A percentile compares a stretch with the other conserved stretches of the same genome.
These are phyloP conservation scores for Schizothorax lantsangensis DNA, from an alignment of 2,797 vertebrate genomes.

Conservation along the genomic window DNA sequence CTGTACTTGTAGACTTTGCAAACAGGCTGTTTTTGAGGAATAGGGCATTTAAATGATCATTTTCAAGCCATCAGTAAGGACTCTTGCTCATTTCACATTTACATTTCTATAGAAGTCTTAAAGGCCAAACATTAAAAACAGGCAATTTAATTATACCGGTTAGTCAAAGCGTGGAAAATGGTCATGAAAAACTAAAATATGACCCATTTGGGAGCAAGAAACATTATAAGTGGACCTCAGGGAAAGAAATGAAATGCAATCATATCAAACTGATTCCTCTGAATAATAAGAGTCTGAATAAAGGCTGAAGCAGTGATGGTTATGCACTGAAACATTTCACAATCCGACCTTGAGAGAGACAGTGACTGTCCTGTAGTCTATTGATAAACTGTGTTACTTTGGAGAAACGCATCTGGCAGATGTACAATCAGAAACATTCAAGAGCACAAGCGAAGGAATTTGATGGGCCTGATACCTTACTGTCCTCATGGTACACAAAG, in stretches of 20 bases:
- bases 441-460: not conserved
- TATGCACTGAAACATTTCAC: not conserved
- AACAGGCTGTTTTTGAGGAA: not conserved
- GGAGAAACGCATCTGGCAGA: not conserved
- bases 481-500: conserved; percentile 95
- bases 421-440: not conserved
- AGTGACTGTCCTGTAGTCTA: not conserved
- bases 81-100: not conserved
- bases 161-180: not conserved
- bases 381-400: not conserved
- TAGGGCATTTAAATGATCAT: not conserved
- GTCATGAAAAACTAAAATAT: not conserved
- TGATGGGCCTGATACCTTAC: conserved; percentile 82
- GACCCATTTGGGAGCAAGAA: not conserved
- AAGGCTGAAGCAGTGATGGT: not conserved
- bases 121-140: not conserved
- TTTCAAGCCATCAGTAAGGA: not conserved
- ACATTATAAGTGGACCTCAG: not conserved
- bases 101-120: not conserved
- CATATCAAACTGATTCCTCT: not conserved
- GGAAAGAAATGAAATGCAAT: not conserved
- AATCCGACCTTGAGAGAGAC: not conserved
- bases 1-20: not conserved
- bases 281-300: not conserved
- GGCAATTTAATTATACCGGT: not conserved